A percentile compares a stretch with the other conserved stretches of the same genome.
phyloP scores from a whole-genome alignment of 2,888 invertebrate species.

The Mythimna albipuncta region DNA sequence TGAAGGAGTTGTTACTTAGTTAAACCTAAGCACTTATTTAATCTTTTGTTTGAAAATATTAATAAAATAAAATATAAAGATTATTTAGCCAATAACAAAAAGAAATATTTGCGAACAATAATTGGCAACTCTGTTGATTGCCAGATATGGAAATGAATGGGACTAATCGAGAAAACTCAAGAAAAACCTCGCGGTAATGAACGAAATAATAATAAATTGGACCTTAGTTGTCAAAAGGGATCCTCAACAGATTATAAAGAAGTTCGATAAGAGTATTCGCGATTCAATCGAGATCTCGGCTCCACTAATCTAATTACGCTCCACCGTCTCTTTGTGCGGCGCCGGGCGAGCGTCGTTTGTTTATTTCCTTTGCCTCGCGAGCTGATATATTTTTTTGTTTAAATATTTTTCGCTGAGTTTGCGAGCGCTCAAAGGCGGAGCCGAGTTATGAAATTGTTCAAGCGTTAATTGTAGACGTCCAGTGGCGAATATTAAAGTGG shows the following conservation, averaged over 20 bases:
- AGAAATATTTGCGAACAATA: constrained; percentile 31
- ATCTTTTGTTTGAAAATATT: neutral
- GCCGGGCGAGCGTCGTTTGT: constrained; percentile 72
- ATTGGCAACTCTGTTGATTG: constrained; percentile 48
- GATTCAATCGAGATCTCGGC: constrained; percentile 74
- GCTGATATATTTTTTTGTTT: constrained; percentile 81
- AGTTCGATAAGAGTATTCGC: constrained; percentile 72
- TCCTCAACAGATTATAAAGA: constrained; percentile 72
- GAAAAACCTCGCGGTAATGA: constrained; percentile 57
- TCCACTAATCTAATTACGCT: constrained; percentile 86
- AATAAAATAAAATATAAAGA: constrained; percentile 16
- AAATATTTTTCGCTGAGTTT: constrained; percentile 75
- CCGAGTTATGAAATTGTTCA: constrained; percentile 89
- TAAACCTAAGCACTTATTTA: neutral
- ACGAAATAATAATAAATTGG: constrained; percentile 67
- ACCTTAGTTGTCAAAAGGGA: constrained; percentile 70
- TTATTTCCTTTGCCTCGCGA: constrained; percentile 78
- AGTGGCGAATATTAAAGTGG: constrained; percentile 89
- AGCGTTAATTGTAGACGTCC: constrained; percentile 90
- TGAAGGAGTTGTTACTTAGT: too few species aligned
- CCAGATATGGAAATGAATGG: constrained; percentile 59
- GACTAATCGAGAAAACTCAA: constrained; percentile 48
- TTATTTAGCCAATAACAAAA: constrained; percentile 22
- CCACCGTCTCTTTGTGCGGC: constrained; percentile 77
- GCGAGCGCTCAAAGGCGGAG: constrained; percentile 85